Conservation (phyloP, 2,797 vertebrate species). For the Mastacembelus armatus region DNA sequence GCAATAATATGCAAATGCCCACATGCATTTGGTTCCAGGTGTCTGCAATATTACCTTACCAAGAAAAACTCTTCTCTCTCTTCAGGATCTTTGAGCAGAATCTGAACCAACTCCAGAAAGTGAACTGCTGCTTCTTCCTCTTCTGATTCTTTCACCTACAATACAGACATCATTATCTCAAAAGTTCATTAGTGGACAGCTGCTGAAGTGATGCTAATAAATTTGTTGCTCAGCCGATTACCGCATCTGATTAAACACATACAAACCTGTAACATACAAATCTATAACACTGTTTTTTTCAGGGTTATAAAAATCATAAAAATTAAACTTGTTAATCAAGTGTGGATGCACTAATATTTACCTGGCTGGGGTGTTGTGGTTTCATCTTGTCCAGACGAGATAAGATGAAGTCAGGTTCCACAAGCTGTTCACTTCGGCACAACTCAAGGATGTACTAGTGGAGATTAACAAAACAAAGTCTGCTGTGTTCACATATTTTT, state of each 20-base stretch:
- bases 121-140: slow-evolving; percentile 59
- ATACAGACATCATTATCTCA: neutral
- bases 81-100: slow-evolving; percentile 75
- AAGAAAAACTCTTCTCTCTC: slow-evolving; percentile 74
- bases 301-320: neutral
- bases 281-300: neutral
- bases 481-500: neutral
- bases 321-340: neutral
- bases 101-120: slow-evolving; percentile 74
- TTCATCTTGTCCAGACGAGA: slow-evolving; percentile 66
- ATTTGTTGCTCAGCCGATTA: neutral
- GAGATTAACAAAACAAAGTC: neutral
- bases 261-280: no score
- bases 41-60: slow-evolving; percentile 54
- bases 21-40: neutral
- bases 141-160: slow-evolving; percentile 56
- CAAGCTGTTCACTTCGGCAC: slow-evolving; percentile 53
- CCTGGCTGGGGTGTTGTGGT: neutral
- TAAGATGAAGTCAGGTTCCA: slow-evolving; percentile 52
- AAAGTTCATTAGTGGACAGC: neutral
- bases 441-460: slow-evolving; percentile 77
- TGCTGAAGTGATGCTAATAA: neutral
- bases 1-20: neutral
- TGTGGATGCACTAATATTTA: slow-evolving; percentile 23
- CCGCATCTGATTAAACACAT: neutral